Percentiles rank a stretch among this genome's conserved stretches.
Conservation (phyloP, 64 coral and sea anemone genomes). For the Anthopleura sola region DNA sequence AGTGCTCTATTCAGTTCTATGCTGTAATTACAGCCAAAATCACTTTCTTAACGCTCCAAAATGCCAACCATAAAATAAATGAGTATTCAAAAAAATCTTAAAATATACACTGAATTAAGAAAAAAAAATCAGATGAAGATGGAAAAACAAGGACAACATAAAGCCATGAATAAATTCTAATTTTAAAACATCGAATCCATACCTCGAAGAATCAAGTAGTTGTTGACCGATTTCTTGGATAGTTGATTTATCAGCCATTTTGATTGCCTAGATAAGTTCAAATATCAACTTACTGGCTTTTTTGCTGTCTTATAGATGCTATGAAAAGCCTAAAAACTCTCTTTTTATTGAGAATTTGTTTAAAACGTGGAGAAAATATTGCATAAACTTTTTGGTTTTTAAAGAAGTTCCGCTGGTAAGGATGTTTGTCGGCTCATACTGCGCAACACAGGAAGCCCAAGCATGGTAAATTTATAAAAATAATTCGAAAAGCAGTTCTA, state of each 20-base stretch:
- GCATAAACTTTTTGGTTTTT: neutral
- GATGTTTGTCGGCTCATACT: neutral
- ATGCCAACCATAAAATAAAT: too few species aligned
- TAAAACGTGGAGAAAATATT: neutral
- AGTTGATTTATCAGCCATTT: constrained; percentile 48
- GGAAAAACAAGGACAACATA: too few species aligned
- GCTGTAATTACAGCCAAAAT: too few species aligned
- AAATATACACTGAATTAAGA: too few species aligned
- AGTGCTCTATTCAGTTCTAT: too few species aligned
- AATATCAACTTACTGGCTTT: neutral
- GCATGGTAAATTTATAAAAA: too few species aligned
- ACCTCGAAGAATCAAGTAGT: constrained; percentile 77
- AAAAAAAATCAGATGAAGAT: too few species aligned
- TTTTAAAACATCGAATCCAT: neutral
- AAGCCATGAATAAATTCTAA: too few species aligned
- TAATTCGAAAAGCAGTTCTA: too few species aligned
- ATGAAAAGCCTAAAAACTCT: neutral
- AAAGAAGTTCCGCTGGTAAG: constrained; percentile 12
- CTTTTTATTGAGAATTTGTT: neutral
- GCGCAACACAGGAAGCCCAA: neutral
- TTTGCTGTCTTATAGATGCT: neutral
- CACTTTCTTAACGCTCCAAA: too few species aligned
- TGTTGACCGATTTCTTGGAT: constrained; percentile 61
- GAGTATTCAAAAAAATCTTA: too few species aligned
- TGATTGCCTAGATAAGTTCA: neutral